phyloP scores from a whole-genome alignment of 2,797 vertebrate genomes.

The Cuculus canorus region DNA sequence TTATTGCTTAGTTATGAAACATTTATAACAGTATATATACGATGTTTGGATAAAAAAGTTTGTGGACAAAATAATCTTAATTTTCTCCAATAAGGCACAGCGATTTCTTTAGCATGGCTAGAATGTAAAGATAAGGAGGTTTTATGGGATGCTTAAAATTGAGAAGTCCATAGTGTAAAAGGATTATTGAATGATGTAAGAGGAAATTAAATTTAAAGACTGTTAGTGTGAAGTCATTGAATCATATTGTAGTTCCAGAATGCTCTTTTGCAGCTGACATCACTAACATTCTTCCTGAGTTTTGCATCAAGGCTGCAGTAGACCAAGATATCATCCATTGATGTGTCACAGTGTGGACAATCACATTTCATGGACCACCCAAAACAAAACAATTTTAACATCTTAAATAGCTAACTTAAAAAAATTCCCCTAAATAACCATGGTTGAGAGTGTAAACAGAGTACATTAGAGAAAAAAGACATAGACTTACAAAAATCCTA shows the following conservation, averaged over 20 bases:
- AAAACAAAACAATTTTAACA: not conserved
- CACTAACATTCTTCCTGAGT: not conserved
- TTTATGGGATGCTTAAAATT: not conserved
- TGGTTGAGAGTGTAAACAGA: not conserved
- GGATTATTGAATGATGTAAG: not conserved
- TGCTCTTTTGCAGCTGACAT: not conserved
- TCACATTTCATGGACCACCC: not conserved
- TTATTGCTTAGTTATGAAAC: not conserved
- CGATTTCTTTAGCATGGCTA: not conserved
- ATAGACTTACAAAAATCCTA: not conserved
- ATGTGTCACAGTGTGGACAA: not conserved
- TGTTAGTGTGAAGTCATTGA: not conserved
- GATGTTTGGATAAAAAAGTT: not conserved
- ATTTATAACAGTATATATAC: not conserved
- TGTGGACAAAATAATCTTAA: not conserved
- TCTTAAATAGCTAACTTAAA: not conserved
- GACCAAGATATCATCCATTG: not conserved
- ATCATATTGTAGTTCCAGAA: not conserved
- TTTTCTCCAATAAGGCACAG: not conserved
- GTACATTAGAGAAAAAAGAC: not conserved
- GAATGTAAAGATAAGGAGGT: not conserved
- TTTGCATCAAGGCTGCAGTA: not conserved
- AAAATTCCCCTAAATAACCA: not conserved
- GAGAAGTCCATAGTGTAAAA: not conserved
- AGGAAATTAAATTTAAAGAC: not conserved